Conservation (phyloP, 2,797 vertebrate genomes). For the Parambassis ranga region DNA sequence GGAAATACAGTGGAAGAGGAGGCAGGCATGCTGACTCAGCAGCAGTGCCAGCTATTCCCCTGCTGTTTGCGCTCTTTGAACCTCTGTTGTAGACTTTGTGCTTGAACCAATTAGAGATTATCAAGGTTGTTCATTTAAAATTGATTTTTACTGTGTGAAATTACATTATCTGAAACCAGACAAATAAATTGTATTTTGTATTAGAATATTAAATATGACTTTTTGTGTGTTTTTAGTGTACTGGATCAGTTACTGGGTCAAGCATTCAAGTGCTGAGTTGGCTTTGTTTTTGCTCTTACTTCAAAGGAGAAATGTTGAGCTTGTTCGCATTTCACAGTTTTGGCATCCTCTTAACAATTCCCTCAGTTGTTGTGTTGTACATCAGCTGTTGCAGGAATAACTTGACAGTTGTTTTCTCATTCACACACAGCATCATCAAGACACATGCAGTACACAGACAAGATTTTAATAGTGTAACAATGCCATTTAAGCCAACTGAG, state of each 20-base stretch:
- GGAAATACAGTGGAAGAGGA: constrained; percentile 53
- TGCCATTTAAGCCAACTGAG: constrained; percentile 1
- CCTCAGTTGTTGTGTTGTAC: background rate
- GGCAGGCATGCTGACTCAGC: constrained; percentile 66
- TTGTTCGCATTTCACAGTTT: constrained; percentile 2
- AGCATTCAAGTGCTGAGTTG: background rate
- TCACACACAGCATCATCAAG: background rate
- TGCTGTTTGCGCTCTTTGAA: constrained; percentile 33
- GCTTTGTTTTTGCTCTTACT: background rate
- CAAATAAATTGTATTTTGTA: background rate
- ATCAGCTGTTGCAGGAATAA: constrained; percentile 22
- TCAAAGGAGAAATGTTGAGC: background rate
- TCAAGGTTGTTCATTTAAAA: constrained; percentile 1
- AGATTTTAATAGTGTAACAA: background rate
- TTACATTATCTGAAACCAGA: background rate
- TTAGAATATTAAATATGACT: background rate
- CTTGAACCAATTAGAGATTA: constrained; percentile 16
- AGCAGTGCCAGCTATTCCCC: constrained; percentile 21
- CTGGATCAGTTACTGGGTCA: background rate
- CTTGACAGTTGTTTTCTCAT: background rate
- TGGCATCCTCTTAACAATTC: background rate
- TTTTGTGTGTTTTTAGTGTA: background rate
- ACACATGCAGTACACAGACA: background rate
- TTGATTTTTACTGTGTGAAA: background rate
- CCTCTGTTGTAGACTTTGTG: background rate